phyloP scores from a whole-genome alignment of 2,113 vertebrate species.

The Sinocyclocheilus anophthalmus region DNA sequence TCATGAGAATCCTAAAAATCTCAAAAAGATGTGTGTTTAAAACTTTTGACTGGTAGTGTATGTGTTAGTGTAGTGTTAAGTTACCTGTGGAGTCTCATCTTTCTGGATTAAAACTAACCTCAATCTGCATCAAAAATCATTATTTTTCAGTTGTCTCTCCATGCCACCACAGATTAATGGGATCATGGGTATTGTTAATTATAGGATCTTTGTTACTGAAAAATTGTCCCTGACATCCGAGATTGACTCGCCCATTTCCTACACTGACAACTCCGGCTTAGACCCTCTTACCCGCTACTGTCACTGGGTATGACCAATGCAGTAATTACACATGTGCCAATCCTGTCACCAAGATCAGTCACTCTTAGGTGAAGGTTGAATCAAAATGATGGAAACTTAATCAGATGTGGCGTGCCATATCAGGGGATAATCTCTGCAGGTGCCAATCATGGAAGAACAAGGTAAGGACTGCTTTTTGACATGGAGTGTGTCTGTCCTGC shows the following conservation, averaged over 20 bases:
- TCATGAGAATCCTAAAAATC: not conserved
- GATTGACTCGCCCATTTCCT: constrained; percentile 36
- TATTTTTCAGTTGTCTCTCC: not conserved
- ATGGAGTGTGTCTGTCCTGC: not conserved
- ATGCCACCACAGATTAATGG: constrained; percentile 22
- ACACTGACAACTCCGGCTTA: constrained; percentile 32
- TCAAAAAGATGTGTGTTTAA: not conserved
- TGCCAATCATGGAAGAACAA: constrained; percentile 54
- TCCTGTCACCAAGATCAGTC: constrained; percentile 54
- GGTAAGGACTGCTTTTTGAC: constrained; percentile 32
- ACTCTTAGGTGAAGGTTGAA: constrained; percentile 44
- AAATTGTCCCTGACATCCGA: constrained; percentile 26
- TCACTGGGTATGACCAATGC: constrained; percentile 54
- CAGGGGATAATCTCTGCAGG: constrained; percentile 51
- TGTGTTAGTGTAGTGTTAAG: constrained; percentile 20
- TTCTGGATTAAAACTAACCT: constrained; percentile 32
- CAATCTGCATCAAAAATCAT: constrained; percentile 23
- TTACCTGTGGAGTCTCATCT: constrained; percentile 57
- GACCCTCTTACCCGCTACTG: constrained; percentile 27
- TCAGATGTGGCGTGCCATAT: constrained; percentile 50
- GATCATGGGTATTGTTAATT: constrained; percentile 28
- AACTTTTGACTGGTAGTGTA: constrained; percentile 10
- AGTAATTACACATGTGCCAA: constrained; percentile 54
- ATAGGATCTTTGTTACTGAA: constrained; percentile 26
- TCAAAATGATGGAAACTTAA: constrained; percentile 50